Conservation (phyloP, 2,113 vertebrate species). For the Dicaeum eximium region DNA sequence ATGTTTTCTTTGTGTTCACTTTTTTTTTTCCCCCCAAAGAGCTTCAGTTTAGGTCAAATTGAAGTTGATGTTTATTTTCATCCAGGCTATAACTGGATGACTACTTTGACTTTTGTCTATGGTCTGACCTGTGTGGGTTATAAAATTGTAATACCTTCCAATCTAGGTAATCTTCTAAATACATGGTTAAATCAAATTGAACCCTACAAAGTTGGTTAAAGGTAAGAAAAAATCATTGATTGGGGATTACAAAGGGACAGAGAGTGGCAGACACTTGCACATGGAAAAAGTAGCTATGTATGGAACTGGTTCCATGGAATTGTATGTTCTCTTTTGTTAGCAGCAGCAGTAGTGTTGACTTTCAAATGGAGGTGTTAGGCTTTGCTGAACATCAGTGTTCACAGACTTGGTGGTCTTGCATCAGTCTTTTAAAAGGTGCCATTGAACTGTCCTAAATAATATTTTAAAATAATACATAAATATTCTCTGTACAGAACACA, state of each 20-base stretch:
- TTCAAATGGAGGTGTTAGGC: not conserved
- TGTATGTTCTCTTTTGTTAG: not conserved
- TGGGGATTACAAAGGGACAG: not conserved
- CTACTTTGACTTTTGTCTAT: not conserved
- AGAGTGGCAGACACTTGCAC: not conserved
- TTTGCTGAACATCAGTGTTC: not conserved
- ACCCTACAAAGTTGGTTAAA: not conserved
- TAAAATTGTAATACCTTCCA: not conserved
- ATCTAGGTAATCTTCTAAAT: not conserved
- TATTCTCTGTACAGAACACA: not conserved
- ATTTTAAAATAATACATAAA: not conserved
- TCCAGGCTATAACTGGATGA: not conserved
- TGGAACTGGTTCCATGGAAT: not conserved
- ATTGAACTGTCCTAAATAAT: not conserved
- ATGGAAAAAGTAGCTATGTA: not conserved
- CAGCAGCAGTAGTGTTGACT: not conserved
- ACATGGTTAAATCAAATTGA: not conserved
- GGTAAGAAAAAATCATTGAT: not conserved
- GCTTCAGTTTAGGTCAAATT: not conserved
- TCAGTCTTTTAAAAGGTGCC: not conserved
- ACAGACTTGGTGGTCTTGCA: not conserved
- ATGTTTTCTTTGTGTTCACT: not conserved
- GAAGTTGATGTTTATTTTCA: not conserved
- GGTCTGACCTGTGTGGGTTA: not conserved
- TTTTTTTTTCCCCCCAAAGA: rapidly evolving